Conservation (phyloP, 1,140 invertebrate genomes). For the Pygmarrhopalites habei region DNA sequence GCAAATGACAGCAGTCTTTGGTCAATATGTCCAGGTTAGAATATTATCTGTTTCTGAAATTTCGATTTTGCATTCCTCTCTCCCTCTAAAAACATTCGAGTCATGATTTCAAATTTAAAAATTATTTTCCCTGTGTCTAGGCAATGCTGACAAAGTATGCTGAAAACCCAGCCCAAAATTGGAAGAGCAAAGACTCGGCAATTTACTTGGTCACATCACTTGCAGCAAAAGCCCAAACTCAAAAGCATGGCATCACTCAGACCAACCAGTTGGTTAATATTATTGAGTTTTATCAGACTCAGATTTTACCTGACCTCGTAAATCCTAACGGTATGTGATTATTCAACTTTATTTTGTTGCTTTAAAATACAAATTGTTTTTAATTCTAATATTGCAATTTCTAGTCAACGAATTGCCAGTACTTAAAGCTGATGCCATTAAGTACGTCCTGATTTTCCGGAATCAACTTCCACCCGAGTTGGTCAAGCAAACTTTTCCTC, state of each 20-base stretch:
- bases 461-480: conserved; percentile 74
- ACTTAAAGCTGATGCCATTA: conserved; percentile 89
- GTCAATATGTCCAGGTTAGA: conserved; percentile 68
- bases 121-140: conserved; percentile 51
- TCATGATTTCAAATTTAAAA: background rate
- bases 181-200: conserved; percentile 92
- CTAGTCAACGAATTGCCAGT: conserved; percentile 80
- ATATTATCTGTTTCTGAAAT: too few species aligned
- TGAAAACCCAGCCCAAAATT: conserved; percentile 65
- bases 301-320: conserved; percentile 78
- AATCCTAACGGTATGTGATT: conserved; percentile 62
- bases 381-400: too few species aligned
- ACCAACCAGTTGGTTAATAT: conserved; percentile 83
- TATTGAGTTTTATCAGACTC: conserved; percentile 72
- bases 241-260: conserved; percentile 82
- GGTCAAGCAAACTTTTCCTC: conserved; percentile 64
- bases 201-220: conserved; percentile 92
- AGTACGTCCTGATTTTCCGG: conserved; percentile 92
- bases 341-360: too few species aligned
- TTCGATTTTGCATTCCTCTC: too few species aligned
- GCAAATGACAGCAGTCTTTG: conserved; percentile 86
- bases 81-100: background rate
- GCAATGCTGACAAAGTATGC: conserved; percentile 71
- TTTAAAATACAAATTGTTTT: too few species aligned
- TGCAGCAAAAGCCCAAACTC: conserved; percentile 81